Percentiles rank a stretch among this genome's conserved stretches.
These are phyloP conservation scores for Falco novaeseelandiae DNA, from an alignment of 2,797 vertebrate species.

Conservation along the genomic window DNA sequence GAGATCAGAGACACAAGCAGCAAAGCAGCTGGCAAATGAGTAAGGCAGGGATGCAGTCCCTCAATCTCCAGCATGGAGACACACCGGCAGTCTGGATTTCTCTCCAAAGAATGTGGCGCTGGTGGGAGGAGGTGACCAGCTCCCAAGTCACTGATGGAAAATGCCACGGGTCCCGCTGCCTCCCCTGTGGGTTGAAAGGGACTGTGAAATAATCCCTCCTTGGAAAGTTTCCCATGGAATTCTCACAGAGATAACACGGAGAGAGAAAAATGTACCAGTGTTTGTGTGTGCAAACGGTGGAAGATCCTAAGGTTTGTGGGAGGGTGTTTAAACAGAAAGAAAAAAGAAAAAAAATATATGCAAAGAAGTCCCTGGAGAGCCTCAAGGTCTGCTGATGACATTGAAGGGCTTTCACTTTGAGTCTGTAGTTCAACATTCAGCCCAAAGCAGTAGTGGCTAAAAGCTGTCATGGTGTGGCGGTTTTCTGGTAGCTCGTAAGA, in stretches of 20 bases:
- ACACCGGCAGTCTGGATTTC: neutral
- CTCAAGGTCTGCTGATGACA: neutral
- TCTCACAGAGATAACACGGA: neutral
- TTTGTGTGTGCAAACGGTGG: neutral
- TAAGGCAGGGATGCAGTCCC: neutral
- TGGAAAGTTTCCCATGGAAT: conserved; percentile 50
- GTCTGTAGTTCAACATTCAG: neutral
- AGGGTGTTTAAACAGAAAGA: neutral
- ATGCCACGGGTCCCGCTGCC: neutral
- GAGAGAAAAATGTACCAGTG: neutral
- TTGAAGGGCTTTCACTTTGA: neutral
- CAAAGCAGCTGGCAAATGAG: neutral
- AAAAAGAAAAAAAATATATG: neutral
- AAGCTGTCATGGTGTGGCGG: neutral
- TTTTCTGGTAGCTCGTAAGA: neutral
- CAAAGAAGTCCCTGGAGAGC: neutral
- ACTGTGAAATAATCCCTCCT: neutral
- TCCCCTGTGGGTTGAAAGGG: neutral
- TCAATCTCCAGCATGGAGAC: accelerated
- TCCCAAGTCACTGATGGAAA: neutral
- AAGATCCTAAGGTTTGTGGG: neutral
- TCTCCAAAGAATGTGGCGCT: neutral
- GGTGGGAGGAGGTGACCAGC: neutral
- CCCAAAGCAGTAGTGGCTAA: neutral
- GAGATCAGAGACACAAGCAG: neutral